Conservation (phyloP, 2,888 invertebrate species). For the Hymenopus coronatus region DNA sequence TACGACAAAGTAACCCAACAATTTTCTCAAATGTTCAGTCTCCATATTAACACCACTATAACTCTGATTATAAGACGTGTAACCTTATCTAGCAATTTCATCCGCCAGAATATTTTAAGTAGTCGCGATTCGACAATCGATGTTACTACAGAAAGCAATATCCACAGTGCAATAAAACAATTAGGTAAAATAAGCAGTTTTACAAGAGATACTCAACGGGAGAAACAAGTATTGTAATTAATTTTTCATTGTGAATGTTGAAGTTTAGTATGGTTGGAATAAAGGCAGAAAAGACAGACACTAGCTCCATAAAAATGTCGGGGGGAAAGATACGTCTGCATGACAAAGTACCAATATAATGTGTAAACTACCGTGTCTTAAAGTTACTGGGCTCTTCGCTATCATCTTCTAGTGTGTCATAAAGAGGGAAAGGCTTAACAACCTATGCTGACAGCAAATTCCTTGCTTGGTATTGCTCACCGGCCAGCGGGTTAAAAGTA, state of each 20-base stretch:
- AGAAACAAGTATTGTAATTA: neutral
- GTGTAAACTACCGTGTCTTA: neutral
- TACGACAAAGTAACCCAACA: too few relatives aligned
- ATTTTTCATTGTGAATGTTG: neutral
- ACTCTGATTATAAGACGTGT: neutral
- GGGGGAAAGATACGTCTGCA: neutral
- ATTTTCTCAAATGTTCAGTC: too few relatives aligned
- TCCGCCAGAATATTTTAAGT: neutral
- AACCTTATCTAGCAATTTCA: neutral
- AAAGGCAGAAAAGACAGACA: neutral
- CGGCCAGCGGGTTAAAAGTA: neutral
- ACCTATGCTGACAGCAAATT: neutral
- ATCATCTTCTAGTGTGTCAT: neutral
- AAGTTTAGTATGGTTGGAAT: neutral
- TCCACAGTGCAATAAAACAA: neutral
- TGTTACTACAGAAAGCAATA: neutral
- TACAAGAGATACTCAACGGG: neutral
- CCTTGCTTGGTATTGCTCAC: neutral
- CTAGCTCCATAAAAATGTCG: neutral
- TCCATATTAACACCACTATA: too few relatives aligned
- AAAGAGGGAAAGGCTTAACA: neutral
- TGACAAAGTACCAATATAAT: slow-evolving; percentile 13
- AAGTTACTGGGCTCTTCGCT: neutral
- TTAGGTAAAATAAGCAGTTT: neutral
- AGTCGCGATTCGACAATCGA: neutral